Percentiles rank a stretch among this genome's conserved stretches.
These are phyloP conservation scores for Oithona nana DNA, from an alignment of 2,888 invertebrate genomes.

Conservation along the genomic window DNA sequence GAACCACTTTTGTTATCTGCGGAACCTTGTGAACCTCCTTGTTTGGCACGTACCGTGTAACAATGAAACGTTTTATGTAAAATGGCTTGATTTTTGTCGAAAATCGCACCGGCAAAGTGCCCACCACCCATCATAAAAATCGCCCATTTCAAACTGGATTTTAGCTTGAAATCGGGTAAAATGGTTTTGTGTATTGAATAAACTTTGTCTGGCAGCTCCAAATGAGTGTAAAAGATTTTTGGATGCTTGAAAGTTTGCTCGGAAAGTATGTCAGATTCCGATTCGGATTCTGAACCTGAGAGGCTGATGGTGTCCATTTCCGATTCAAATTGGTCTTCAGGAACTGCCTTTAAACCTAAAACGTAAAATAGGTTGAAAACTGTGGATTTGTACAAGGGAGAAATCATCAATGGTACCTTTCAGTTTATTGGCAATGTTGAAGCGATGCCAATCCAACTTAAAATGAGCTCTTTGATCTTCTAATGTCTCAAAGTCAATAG, in stretches of 20 bases:
- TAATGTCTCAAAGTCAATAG: constrained; percentile 15
- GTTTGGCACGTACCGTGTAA: constrained; percentile 62
- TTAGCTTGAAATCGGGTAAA: constrained; percentile 25
- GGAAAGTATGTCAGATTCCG: constrained; percentile 21
- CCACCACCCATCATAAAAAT: constrained; percentile 68
- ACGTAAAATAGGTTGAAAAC: too few relatives aligned
- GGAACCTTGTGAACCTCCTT: constrained; percentile 53
- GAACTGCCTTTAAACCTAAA: constrained; percentile 32
- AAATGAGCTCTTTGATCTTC: constrained; percentile 50
- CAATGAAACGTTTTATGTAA: constrained; percentile 65
- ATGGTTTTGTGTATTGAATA: constrained; percentile 54
- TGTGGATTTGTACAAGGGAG: too few relatives aligned
- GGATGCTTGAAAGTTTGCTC: constrained; percentile 38
- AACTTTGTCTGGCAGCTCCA: constrained; percentile 42
- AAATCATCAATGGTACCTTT: too few relatives aligned
- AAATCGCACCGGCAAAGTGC: constrained; percentile 55
- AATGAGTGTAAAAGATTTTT: constrained; percentile 45
- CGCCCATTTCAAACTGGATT: constrained; percentile 29
- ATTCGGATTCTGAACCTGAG: constrained; percentile 38
- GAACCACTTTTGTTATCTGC: constrained; percentile 41
- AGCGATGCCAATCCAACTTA: constrained; percentile 64
- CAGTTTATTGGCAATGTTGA: constrained; percentile 53
- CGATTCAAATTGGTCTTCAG: constrained; percentile 37
- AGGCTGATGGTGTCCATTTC: constrained; percentile 44
- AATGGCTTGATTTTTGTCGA: constrained; percentile 34